phyloP scores from a whole-genome alignment of 1,140 invertebrate species.

The Pseudomyrmex pallidus region DNA sequence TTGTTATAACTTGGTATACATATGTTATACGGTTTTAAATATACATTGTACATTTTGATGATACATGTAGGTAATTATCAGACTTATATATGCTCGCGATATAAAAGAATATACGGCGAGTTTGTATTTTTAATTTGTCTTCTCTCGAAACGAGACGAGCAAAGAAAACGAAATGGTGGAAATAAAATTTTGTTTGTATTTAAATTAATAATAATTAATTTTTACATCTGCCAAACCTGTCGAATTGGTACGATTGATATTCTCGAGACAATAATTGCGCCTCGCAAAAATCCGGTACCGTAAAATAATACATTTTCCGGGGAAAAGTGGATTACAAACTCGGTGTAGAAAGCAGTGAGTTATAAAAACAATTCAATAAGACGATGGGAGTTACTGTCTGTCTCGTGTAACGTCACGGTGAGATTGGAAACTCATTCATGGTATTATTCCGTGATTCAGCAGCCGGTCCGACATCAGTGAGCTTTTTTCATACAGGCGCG shows the following conservation, averaged over 20 bases:
- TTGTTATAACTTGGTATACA: too few species aligned
- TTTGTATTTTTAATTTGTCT: too few species aligned
- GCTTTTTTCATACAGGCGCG: slow-evolving; percentile 54
- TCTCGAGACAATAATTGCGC: background rate
- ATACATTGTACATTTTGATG: too few species aligned
- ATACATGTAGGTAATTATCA: too few species aligned
- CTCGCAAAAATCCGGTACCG: slow-evolving; percentile 17
- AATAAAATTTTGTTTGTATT: too few species aligned
- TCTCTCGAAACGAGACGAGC: too few species aligned
- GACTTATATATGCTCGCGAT: too few species aligned
- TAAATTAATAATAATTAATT: too few species aligned
- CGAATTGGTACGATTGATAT: background rate
- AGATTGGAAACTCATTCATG: slow-evolving; percentile 67
- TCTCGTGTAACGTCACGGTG: slow-evolving; percentile 62
- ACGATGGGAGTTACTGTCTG: slow-evolving; percentile 26
- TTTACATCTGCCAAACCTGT: background rate
- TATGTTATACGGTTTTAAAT: too few species aligned
- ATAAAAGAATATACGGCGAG: too few species aligned
- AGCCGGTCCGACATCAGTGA: slow-evolving; percentile 35
- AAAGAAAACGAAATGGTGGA: too few species aligned
- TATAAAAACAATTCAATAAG: slow-evolving; percentile 31
- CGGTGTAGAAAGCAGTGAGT: background rate
- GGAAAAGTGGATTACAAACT: background rate
- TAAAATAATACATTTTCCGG: slow-evolving; percentile 42
- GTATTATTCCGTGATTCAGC: slow-evolving; percentile 73